Evolutionary conservation across 2,888 invertebrate genomes (phyloP), one percentile per base, ranked within the genome.

Genomic region (Pseudoips prasinana): DNA sequence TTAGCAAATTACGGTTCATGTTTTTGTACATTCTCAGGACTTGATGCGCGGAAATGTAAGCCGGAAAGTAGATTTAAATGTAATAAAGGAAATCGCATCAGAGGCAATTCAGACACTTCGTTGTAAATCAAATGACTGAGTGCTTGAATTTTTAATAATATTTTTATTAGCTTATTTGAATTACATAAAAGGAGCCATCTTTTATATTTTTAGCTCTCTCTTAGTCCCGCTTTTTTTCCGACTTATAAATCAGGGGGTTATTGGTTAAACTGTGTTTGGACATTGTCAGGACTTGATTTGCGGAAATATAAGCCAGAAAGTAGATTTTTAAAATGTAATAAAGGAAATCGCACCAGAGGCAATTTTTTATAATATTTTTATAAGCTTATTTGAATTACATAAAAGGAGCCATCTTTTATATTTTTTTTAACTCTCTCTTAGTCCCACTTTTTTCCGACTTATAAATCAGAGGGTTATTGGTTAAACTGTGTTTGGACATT

Each of bases 1-100:
- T 84, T 82, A 84, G 80, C 77, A 85, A 86, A 85, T 85, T 85
- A 84, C 78, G 78, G 73, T 75, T 74, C 72, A 71, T 76, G 81
- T 79, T 81, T 79, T 78, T 77, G 73, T 76, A 73, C 67, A 75
- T 69, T 75, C 64, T 64, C 62, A 61, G 59, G 65, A 72, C 68
- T 72, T 65, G 71, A 75, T 66, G 75, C 64, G 64, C 67, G 70
- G 68, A 74, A 76, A 76, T 72, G 67, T 72, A 73, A 73, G 64
- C 54, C 58, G 58, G 58, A 64, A 71, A 65, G 64, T 68, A 65
- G 60, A 77, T 75, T 69, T 67, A 59, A 73, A 73, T 70, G 69
- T 65, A 71, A 73, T 75, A 73, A 64, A 54, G 48, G 50, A 64
- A 71, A 65, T 64, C 58, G 57, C 47, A 51, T 48, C 49, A 41